phyloP scores from a whole-genome alignment of 2,888 invertebrate genomes.

The Onchidella celtica region DNA sequence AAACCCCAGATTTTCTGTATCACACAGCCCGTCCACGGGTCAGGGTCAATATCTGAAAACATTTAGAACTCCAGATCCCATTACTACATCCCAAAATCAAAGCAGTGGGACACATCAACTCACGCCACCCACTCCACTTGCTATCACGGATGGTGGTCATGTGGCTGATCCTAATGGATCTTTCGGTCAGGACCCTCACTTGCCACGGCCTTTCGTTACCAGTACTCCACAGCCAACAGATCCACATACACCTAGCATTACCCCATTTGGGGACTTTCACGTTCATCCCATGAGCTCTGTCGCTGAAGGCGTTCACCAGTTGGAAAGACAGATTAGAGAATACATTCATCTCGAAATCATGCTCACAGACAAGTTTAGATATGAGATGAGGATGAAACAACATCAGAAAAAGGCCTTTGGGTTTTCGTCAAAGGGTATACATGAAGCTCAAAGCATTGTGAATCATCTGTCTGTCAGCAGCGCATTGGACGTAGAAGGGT shows the following conservation, averaged over 20 bases:
- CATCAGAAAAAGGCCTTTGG: slow-evolving; percentile 59
- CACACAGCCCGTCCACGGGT: not conserved
- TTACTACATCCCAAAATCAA: not conserved
- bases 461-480: slow-evolving; percentile 52
- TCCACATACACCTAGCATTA: not conserved
- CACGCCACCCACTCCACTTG: not conserved
- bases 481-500: slow-evolving; percentile 40
- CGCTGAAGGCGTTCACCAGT: slow-evolving; percentile 57
- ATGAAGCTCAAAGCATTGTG: slow-evolving; percentile 55
- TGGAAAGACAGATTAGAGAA: slow-evolving; percentile 60
- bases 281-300: slow-evolving; percentile 60
- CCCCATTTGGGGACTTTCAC: not conserved
- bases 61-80: not conserved
- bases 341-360: slow-evolving; percentile 62
- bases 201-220: not conserved
- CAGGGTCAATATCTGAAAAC: not conserved
- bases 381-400: slow-evolving; percentile 58
- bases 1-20: slow-evolving; percentile 6
- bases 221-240: slow-evolving; percentile 16
- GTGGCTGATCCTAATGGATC: not conserved
- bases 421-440: slow-evolving; percentile 50
- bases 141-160: not conserved
- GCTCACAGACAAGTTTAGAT: slow-evolving; percentile 59
- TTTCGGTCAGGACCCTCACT: not conserved
- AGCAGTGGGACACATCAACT: not conserved